Conservation (phyloP, 37 sponge, comb jelly and placozoan species). For the Hormiphora californensis region DNA sequence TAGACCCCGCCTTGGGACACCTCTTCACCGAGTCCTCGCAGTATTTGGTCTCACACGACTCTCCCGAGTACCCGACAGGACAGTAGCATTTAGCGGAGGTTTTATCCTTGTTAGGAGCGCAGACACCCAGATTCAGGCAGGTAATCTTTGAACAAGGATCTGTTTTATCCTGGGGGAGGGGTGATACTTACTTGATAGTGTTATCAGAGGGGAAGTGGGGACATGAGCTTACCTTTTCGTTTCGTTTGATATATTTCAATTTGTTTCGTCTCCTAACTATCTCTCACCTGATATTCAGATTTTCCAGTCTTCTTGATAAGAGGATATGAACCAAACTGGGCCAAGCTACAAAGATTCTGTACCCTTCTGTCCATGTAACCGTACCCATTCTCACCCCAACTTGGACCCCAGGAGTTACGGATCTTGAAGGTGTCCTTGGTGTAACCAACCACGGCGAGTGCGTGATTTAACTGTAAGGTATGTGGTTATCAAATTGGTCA, state of each 20-base stretch:
- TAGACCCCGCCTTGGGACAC: neutral
- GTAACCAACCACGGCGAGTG: neutral
- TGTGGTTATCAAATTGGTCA: too few relatives aligned
- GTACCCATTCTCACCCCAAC: slow-evolving; percentile 7
- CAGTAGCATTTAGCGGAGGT: neutral
- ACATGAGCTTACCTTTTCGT: too few relatives aligned
- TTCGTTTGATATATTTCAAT: neutral
- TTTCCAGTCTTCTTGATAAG: neutral
- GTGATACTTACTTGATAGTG: too few relatives aligned
- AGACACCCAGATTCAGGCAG: neutral
- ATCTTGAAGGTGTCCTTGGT: neutral
- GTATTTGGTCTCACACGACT: neutral
- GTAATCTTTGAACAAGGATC: neutral
- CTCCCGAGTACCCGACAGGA: neutral
- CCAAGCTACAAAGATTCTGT: neutral
- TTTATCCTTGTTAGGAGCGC: slow-evolving; percentile 2
- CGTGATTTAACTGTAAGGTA: neutral
- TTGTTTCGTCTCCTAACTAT: neutral
- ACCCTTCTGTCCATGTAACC: neutral
- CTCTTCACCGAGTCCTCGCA: neutral
- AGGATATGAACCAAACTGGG: neutral
- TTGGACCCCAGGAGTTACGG: slow-evolving; percentile 15
- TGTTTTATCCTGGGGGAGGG: neutral
- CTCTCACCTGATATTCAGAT: neutral
- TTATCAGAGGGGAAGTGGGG: too few relatives aligned